Base-by-base conservation (phyloP, 2,888 invertebrate species). In the Formica aserva region DNA sequence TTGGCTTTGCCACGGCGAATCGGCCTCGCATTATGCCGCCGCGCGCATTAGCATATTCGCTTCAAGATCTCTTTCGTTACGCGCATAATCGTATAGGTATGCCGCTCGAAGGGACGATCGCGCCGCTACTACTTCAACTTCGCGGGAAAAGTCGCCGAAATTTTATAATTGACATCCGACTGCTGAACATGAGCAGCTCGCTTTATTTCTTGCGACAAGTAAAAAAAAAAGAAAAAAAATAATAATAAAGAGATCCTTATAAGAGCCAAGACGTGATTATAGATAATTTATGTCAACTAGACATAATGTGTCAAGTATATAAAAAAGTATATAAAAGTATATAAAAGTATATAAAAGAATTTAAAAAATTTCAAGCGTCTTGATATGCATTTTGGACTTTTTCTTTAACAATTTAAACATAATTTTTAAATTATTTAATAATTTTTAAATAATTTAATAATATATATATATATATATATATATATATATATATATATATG, bases 61-160 rank as follows among this genome's bases (percentile, higher is more conserved):
- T 88, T 91, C 92, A 93, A 92, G 92, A 94, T 94, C 94, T 93
- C 92, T 92, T 94, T 94, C 93, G 94, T 94, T 93, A 94, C 94
- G 93, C 93, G 92, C 93, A 93, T 93, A 92, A 92, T 92, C 89
- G 80, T n/a, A 63, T 86, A 86, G 88, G 87, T 86, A 85, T 74
- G 72, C 60, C 35, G 48, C 32, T 60, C 74, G 71, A 52, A n/a
- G 52, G 52, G 60, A n/a, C 22, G 60, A 13, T 29, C 11, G 41
- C 29, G 35, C 26, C 13, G 29, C 18, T 60, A 45, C 45, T 60
- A 35, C 45, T 60, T 55, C 77, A 32, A 18, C 18, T 78, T 60
- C 8, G 8, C 71, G 52, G 3, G 1, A 45, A 32, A 67, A 57
- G 15, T n/a, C 26, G 6, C 4, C 8, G 13, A 35, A 18, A 60